phyloP scores from a whole-genome alignment of 37 sponge, comb jelly and placozoan genomes.

The Tethya wilhelma region DNA sequence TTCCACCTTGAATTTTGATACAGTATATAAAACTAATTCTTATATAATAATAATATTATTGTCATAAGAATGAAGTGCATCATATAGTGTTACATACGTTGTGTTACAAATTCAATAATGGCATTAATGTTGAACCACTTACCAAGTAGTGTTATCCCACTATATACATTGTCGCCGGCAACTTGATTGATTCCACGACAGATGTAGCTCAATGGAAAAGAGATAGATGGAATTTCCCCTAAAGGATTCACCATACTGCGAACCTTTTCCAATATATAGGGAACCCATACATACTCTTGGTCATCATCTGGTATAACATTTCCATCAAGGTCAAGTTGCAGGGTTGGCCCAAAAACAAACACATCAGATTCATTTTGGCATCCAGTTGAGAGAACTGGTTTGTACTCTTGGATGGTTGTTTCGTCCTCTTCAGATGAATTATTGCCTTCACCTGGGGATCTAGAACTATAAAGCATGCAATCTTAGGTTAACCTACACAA shows the following conservation, averaged over 20 bases:
- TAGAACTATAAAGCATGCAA: too few relatives aligned
- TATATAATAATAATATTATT: too few relatives aligned
- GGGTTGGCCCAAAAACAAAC: slow-evolving; percentile 30
- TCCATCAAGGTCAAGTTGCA: slow-evolving; percentile 13
- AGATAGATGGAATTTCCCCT: neutral
- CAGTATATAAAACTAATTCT: neutral
- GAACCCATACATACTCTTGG: slow-evolving; percentile 20
- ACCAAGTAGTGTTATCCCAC: slow-evolving; percentile 34
- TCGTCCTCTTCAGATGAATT: too few relatives aligned
- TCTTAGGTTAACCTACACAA: too few relatives aligned
- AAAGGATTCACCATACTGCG: slow-evolving; percentile 4
- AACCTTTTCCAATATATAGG: neutral
- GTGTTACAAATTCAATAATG: neutral
- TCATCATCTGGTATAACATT: neutral
- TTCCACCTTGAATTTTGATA: slow-evolving; percentile 21
- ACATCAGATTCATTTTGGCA: slow-evolving; percentile 21
- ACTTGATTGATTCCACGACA: neutral
- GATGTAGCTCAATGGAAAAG: neutral
- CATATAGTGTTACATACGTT: neutral
- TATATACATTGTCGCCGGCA: slow-evolving; percentile 30
- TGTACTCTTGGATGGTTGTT: too few relatives aligned
- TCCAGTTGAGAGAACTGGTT: slow-evolving; percentile 20
- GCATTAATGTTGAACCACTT: too few relatives aligned
- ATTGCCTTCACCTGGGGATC: too few relatives aligned
- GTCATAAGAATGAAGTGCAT: neutral